Conservation (phyloP, 2,888 invertebrate genomes). For the Nephrotoma appendiculata region DNA sequence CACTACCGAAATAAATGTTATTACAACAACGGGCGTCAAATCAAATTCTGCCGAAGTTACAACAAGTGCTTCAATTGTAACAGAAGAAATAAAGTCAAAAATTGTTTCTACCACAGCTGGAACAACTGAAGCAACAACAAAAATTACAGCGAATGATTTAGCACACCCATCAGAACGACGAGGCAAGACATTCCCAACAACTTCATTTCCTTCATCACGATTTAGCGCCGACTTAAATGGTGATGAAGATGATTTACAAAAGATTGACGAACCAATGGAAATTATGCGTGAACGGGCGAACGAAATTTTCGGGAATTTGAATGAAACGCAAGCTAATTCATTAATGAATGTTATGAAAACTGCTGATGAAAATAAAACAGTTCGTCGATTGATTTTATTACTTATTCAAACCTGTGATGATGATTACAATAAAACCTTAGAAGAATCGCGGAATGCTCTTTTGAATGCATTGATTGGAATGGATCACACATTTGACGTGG, state of each 20-base stretch:
- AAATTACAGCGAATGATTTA: conserved; percentile 7
- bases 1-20: background rate
- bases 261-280: conserved; percentile 1
- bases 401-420: conserved; percentile 66
- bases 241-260: background rate
- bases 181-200: conserved; percentile 11
- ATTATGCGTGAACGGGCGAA: conserved; percentile 51
- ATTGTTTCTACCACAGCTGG: conserved; percentile 12
- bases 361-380: conserved; percentile 61
- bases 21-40: conserved; percentile 8
- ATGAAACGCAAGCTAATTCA: conserved; percentile 57
- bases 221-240: conserved; percentile 15
- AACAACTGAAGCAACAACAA: conserved; percentile 21
- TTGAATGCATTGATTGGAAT: conserved; percentile 54
- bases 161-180: conserved; percentile 2
- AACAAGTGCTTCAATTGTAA: conserved; percentile 11
- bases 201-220: conserved; percentile 8
- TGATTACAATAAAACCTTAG: conserved; percentile 52
- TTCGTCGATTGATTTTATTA: conserved; percentile 54
- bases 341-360: conserved; percentile 70
- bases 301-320: conserved; percentile 59
- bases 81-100: background rate
- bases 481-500: conserved; percentile 28
- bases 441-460: conserved; percentile 52
- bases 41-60: conserved; percentile 11